Conservation (phyloP, 2,888 invertebrate genomes). For the Cataglyphis cursor region DNA sequence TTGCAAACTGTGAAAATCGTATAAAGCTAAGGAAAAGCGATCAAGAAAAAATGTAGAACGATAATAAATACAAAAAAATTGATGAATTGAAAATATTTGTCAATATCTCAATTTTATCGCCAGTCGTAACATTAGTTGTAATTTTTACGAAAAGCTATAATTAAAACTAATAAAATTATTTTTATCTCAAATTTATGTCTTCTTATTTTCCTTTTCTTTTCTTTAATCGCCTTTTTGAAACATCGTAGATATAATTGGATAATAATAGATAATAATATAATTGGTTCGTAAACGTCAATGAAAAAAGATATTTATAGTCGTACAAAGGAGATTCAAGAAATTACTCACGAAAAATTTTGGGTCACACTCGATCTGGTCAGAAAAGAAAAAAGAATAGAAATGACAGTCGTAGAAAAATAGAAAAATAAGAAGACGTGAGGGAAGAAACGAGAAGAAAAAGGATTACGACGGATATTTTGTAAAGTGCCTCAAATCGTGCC, state of each 20-base stretch:
- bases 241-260: not conserved
- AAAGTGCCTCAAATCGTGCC: conserved; percentile 72
- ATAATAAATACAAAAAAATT: not conserved
- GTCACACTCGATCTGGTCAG: conserved; percentile 52
- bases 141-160: not conserved
- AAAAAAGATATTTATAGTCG: not conserved
- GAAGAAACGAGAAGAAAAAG: conserved; percentile 5
- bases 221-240: not conserved
- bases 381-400: not conserved
- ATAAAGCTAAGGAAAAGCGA: not conserved
- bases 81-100: not conserved
- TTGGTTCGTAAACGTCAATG: not conserved
- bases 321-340: not conserved
- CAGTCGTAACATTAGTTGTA: not conserved
- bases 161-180: not conserved
- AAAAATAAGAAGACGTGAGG: not conserved
- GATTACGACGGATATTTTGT: conserved; percentile 58
- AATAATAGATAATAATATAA: not conserved
- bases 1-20: not conserved
- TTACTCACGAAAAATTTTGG: conserved; percentile 53
- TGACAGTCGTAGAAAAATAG: not conserved
- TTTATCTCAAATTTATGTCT: not conserved
- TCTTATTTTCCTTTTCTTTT: not conserved
- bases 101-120: not conserved
- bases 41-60: not conserved